Conservation (phyloP, 2,113 vertebrate genomes). For the Lates calcarifer region DNA sequence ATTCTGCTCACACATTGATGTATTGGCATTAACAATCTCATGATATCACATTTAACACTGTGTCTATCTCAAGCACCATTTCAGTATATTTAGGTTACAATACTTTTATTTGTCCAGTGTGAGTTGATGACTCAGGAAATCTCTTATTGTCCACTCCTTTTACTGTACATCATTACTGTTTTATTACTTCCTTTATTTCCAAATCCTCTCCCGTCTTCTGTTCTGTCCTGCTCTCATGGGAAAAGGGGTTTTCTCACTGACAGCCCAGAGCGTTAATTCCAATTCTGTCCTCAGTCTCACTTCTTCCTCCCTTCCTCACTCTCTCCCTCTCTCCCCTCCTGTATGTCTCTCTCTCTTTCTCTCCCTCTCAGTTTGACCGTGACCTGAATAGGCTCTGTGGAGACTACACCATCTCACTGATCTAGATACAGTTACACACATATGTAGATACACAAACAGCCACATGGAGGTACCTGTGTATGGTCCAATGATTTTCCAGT, state of each 20-base stretch:
- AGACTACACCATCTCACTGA: constrained; percentile 79
- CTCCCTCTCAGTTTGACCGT: constrained; percentile 71
- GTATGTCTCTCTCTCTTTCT: constrained; percentile 15
- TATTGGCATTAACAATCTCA: neutral
- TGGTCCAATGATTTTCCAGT: constrained; percentile 49
- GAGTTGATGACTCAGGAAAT: too few relatives aligned
- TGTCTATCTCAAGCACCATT: neutral
- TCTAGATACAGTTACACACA: constrained; percentile 77
- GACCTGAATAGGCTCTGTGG: constrained; percentile 80
- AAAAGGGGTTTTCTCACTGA: constrained; percentile 53
- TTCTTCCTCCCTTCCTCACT: neutral
- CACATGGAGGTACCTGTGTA: constrained; percentile 18
- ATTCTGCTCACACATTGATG: neutral
- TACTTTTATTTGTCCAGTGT: too few relatives aligned
- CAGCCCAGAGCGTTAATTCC: constrained; percentile 3
- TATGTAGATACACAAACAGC: constrained; percentile 37
- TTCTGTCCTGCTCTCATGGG: constrained; percentile 29
- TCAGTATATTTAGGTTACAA: neutral
- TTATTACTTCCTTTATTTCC: neutral
- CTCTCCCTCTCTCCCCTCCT: neutral
- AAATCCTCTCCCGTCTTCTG: neutral
- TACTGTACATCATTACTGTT: neutral
- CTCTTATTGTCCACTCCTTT: neutral
- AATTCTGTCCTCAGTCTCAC: constrained; percentile 26
- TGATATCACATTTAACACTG: neutral